Evolutionary conservation across 2,888 invertebrate genomes (phyloP).

Genomic region (Strigamia transsilvanica): DNA sequence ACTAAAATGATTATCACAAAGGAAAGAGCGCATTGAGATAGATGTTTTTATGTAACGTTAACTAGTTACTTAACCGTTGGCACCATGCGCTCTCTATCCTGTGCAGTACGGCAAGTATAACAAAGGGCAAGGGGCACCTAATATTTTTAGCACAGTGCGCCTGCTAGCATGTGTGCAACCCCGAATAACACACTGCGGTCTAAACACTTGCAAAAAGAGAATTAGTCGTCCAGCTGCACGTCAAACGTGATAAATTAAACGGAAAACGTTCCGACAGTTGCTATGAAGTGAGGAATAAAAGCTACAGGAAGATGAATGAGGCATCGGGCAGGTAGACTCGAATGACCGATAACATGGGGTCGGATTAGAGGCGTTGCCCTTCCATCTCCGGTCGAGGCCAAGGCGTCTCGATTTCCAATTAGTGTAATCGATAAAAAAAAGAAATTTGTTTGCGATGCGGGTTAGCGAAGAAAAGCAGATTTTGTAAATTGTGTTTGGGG

Average conservation of each 20-base stretch:
- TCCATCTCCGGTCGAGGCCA: background rate
- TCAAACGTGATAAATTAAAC: conserved; percentile 53
- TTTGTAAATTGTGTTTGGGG: conserved; percentile 53
- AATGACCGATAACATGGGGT: conserved; percentile 24
- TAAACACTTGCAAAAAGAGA: no score
- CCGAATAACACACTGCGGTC: no score
- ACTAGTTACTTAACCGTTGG: no score
- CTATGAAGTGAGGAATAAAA: conserved; percentile 52
- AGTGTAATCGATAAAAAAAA: conserved; percentile 38
- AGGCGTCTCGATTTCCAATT: conserved; percentile 52
- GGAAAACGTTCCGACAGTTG: conserved; percentile 52
- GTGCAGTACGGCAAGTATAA: no score
- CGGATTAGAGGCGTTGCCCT: conserved; percentile 17
- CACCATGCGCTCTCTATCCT: no score
- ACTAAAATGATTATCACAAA: no score
- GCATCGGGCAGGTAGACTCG: conserved; percentile 7
- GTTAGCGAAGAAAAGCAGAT: conserved; percentile 52
- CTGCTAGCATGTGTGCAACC: no score
- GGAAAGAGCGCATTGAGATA: no score
- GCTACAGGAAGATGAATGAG: conserved; percentile 50
- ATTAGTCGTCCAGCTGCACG: background rate
- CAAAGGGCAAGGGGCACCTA: no score
- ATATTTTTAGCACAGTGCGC: no score
- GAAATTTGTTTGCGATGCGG: conserved; percentile 1
- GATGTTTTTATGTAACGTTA: no score